These are phyloP conservation scores for Cerceris ruficornis DNA, from an alignment of 2,888 invertebrate species.

Conservation along the genomic window DNA sequence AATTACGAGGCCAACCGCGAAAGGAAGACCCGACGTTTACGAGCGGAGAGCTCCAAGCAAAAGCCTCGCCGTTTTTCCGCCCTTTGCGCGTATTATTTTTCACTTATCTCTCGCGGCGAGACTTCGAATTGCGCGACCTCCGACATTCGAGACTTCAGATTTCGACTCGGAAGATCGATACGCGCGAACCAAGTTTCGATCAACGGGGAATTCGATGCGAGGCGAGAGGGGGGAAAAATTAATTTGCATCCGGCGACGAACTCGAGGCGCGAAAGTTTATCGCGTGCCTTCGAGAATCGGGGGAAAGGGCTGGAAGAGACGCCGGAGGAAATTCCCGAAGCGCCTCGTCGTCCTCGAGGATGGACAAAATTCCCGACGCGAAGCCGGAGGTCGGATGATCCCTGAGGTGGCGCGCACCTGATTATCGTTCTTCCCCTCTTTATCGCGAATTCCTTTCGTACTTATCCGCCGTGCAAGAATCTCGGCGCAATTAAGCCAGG, in stretches of 20 bases:
- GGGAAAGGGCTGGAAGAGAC: neutral
- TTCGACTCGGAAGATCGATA: neutral
- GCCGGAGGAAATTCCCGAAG: neutral
- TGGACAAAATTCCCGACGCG: neutral
- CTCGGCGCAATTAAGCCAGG: conserved; percentile 27
- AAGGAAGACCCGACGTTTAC: neutral
- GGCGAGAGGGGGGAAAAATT: too few relatives aligned
- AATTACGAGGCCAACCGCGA: neutral
- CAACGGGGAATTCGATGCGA: too few relatives aligned
- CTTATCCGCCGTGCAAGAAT: conserved; percentile 17
- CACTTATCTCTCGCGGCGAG: neutral
- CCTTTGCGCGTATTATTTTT: neutral
- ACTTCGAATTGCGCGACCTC: neutral
- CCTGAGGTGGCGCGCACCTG: neutral
- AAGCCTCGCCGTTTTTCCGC: neutral
- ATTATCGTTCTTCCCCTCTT: conserved; percentile 16
- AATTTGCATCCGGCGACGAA: too few relatives aligned
- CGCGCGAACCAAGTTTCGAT: too few relatives aligned
- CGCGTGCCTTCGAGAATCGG: too few relatives aligned
- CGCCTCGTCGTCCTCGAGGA: neutral
- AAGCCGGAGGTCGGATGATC: neutral
- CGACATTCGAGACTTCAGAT: neutral
- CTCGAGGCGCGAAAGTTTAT: too few relatives aligned
- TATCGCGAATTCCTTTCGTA: conserved; percentile 19
- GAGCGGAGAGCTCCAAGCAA: neutral